Percentiles rank a stretch among this genome's conserved stretches.
These are phyloP conservation scores for Triplophysa siluroides DNA, from an alignment of 2,113 vertebrate species.

Conservation along the genomic window DNA sequence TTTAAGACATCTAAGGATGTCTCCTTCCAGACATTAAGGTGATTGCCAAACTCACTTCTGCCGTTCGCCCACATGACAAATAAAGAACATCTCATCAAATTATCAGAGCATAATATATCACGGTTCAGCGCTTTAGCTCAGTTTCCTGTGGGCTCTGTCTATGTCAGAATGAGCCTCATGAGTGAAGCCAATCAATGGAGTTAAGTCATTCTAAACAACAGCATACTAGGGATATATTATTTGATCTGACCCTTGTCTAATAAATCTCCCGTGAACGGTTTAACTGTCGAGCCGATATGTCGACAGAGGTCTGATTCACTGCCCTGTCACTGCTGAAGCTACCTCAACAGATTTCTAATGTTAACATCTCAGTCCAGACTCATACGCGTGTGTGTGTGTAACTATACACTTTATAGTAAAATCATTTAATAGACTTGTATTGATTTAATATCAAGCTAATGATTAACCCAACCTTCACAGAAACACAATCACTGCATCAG, in stretches of 20 bases:
- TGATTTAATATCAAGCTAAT: too few species aligned
- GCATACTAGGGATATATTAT: slow-evolving; percentile 42
- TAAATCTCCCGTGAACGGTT: slow-evolving; percentile 50
- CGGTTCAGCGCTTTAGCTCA: slow-evolving; percentile 2
- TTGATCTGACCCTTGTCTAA: slow-evolving; percentile 44
- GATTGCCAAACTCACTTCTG: neutral
- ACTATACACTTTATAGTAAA: too few species aligned
- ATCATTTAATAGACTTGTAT: too few species aligned
- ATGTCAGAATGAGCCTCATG: neutral
- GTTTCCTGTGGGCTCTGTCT: slow-evolving; percentile 10
- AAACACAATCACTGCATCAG: too few species aligned
- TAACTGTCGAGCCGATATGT: slow-evolving; percentile 41
- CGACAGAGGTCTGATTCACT: slow-evolving; percentile 36
- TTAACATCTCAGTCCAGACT: slow-evolving; percentile 80
- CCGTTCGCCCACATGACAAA: neutral
- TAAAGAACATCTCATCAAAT: slow-evolving; percentile 15
- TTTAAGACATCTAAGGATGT: neutral
- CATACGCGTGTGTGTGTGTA: too few species aligned
- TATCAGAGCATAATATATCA: slow-evolving; percentile 23
- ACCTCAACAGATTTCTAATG: slow-evolving; percentile 81
- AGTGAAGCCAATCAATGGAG: slow-evolving; percentile 28
- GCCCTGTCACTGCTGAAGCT: slow-evolving; percentile 41
- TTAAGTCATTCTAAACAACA: slow-evolving; percentile 49
- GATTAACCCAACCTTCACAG: too few species aligned
- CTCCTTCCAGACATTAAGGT: neutral